Conservation (phyloP, 2,888 invertebrate species). For the Epinotia brunnichana region DNA sequence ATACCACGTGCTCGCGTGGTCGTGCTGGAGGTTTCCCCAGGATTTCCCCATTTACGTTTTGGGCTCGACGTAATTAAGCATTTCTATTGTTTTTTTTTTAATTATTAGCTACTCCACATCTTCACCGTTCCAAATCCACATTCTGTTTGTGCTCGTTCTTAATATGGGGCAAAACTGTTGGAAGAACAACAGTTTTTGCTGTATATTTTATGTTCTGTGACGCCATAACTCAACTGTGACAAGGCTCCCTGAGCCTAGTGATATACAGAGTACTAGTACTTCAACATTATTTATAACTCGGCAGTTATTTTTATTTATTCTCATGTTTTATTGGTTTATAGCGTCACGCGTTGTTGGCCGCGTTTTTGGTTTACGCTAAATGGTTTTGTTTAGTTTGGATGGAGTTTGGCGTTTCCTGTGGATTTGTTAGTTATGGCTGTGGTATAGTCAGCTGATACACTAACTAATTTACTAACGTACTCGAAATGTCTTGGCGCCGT, state of each 20-base stretch:
- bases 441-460: not conserved
- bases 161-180: conserved; percentile 84
- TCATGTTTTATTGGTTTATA: conserved; percentile 79
- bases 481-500: not conserved
- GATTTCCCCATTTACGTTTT: too few relatives aligned
- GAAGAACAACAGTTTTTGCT: conserved; percentile 82
- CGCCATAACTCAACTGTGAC: conserved; percentile 79
- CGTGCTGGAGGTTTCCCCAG: too few relatives aligned
- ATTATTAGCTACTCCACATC: conserved; percentile 58
- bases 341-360: conserved; percentile 74
- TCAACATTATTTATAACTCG: conserved; percentile 67
- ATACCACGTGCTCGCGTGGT: too few relatives aligned
- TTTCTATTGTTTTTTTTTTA: not conserved
- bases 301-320: conserved; percentile 79
- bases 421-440: conserved; percentile 4
- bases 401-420: not conserved
- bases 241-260: conserved; percentile 73
- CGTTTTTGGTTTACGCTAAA: conserved; percentile 66
- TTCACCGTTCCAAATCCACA: conserved; percentile 73
- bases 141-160: conserved; percentile 83
- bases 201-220: conserved; percentile 83
- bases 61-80: too few relatives aligned
- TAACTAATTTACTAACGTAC: too few relatives aligned
- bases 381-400: conserved; percentile 54
- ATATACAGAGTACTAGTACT: conserved; percentile 69